phyloP scores from a whole-genome alignment of 2,113 vertebrate species.

The Enhydra lutris region DNA sequence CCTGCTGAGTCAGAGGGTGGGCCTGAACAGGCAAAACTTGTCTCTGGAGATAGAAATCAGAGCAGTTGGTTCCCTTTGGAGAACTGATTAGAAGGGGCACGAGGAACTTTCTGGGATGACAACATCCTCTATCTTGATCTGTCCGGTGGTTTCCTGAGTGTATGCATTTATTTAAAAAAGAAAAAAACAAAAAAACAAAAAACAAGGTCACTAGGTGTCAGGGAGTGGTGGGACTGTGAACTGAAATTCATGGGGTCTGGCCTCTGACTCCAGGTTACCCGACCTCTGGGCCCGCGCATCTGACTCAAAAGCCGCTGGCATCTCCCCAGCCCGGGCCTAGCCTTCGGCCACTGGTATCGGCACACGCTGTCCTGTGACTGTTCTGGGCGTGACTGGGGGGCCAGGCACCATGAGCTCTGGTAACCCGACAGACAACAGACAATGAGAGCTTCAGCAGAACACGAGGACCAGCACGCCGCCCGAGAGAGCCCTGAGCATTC shows the following conservation, averaged over 20 bases:
- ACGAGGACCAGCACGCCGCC: fast-evolving
- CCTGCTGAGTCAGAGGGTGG: not conserved
- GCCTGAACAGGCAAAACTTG: slow-evolving; percentile 31
- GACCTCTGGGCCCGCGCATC: not conserved
- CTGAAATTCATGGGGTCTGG: not conserved
- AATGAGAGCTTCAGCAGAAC: not conserved
- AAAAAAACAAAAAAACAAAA: not conserved
- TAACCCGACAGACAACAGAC: not conserved
- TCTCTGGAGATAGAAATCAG: slow-evolving; percentile 17
- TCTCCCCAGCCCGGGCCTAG: not conserved
- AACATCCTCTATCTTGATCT: not conserved
- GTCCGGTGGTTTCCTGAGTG: not conserved
- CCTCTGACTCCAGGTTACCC: not conserved
- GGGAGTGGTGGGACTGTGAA: fast-evolving
- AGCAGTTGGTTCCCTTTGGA: not conserved
- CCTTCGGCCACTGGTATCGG: not conserved
- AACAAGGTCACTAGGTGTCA: not conserved
- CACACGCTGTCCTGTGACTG: not conserved
- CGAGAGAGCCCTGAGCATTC: not conserved
- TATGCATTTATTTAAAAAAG: not conserved
- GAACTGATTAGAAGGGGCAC: not conserved
- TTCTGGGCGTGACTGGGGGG: not conserved
- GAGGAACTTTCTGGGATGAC: not conserved
- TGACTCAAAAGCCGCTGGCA: not conserved
- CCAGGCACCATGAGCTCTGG: not conserved